phyloP scores from a whole-genome alignment of 1,140 invertebrate species.

The Halictus rubicundus region DNA sequence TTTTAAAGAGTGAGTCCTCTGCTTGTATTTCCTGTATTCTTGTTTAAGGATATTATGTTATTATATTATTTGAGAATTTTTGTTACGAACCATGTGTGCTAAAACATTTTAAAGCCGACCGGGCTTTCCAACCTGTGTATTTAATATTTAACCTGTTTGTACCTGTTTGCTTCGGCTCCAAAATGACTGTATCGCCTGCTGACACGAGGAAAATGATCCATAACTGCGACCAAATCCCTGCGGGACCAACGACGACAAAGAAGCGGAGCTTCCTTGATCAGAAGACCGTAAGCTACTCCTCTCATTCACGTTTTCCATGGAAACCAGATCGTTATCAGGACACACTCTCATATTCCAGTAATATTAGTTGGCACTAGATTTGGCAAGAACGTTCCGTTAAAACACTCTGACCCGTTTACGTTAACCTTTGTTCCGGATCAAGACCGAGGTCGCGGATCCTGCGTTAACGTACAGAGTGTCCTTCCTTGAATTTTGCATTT shows the following conservation, averaged over 20 bases:
- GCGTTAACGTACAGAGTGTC: not conserved
- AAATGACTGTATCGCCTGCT: slow-evolving; percentile 69
- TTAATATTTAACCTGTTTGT: slow-evolving; percentile 18
- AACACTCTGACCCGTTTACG: not conserved
- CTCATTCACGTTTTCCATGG: slow-evolving; percentile 63
- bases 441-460: no score
- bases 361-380: not conserved
- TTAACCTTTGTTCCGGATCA: no score
- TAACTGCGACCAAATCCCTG: slow-evolving; percentile 64
- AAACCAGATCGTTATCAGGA: slow-evolving; percentile 56
- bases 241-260: slow-evolving; percentile 49
- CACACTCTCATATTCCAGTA: slow-evolving; percentile 58
- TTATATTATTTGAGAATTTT: no score
- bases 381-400: slow-evolving; percentile 8
- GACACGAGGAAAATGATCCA: slow-evolving; percentile 71
- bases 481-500: not conserved
- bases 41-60: no score
- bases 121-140: no score
- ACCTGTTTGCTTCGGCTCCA: slow-evolving; percentile 76
- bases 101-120: no score
- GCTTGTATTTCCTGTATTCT: no score
- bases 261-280: slow-evolving; percentile 43
- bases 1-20: no score
- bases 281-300: slow-evolving; percentile 55
- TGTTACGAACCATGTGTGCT: no score